phyloP scores from a whole-genome alignment of 2,888 invertebrate species.

The Thelaira solivaga region DNA sequence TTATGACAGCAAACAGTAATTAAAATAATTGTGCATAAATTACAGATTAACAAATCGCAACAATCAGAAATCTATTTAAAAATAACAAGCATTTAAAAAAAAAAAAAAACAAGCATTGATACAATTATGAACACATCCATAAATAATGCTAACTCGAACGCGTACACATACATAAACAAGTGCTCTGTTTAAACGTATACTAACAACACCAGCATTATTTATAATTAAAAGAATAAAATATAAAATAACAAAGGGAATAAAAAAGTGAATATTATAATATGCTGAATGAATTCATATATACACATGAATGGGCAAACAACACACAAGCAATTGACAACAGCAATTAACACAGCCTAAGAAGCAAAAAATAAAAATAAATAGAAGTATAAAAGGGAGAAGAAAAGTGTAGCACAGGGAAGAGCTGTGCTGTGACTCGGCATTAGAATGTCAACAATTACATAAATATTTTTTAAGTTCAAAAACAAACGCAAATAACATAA shows the following conservation, averaged over 20 bases:
- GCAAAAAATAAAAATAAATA: too few relatives aligned
- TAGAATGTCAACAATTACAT: neutral
- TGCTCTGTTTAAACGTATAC: neutral
- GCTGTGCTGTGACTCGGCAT: neutral
- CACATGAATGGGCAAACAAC: conserved; percentile 50
- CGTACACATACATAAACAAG: neutral
- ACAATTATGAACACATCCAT: neutral
- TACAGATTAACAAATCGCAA: conserved; percentile 59
- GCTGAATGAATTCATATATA: conserved; percentile 30
- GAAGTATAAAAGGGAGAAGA: neutral
- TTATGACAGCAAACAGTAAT: conserved; percentile 61
- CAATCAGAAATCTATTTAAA: conserved; percentile 54
- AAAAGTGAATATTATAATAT: conserved; percentile 13
- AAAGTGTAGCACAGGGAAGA: neutral
- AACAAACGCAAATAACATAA: neutral
- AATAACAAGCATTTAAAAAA: conserved; percentile 25
- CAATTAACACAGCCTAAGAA: conserved; percentile 32
- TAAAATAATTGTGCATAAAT: conserved; percentile 61
- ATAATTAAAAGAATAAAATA: conserved; percentile 20
- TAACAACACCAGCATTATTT: conserved; percentile 15
- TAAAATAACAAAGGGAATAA: neutral
- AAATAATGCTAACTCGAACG: neutral
- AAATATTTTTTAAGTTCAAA: neutral
- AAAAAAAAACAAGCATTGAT: neutral
- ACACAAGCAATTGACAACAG: conserved; percentile 46